Base-by-base conservation (phyloP, 2,888 invertebrate species). In the Criorhina ranunculi region DNA sequence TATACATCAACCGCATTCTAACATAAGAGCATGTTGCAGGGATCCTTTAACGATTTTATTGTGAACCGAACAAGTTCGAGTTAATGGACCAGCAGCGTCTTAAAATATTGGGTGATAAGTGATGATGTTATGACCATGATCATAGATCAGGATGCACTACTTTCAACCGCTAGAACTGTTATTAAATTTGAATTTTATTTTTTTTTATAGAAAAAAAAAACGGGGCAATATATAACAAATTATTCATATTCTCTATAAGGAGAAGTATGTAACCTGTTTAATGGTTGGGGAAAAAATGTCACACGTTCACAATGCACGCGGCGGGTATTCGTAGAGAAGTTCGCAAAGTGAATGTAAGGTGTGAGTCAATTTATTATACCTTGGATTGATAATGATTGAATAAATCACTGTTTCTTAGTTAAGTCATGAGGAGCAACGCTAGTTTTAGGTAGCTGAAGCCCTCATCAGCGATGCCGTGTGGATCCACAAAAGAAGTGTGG, bases 111-210 rank as follows among this genome's bases (percentile, higher is more conserved):
- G 17, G 64, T 64, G 64, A 64, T 64, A 46, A 35, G 49, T 66
- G 31, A 51, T 29, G 24, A 37, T 59, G 53, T 67, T 67, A 44
- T 55, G 35, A 33, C 29, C 31, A 44, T 29, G 72, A 72, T 72
- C 57, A 40, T 70, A 46, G 69, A 81, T 42, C 46, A 15, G 15
- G 59, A 70, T 73, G 64, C 42, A 57, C 55, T 80, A 42, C 51
- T 46, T 60, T 70, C 40, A 17, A 8, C 9, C 11, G 64, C n/a
- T n/a, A n/a, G 49, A 44, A 66, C 79, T 44, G 79, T 72, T 73
- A 79, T 37, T 49, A 64, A 73, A 79, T 62, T 75, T 69, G n/a
- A 64, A 62, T 69, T 67, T 66, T 59, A 76, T 76, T 40, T 57
- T n/a, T n/a, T n/a, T n/a, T n/a, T n/a, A n/a, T n/a, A n/a, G n/a